Evolutionary conservation across 2,888 invertebrate genomes (phyloP), one percentile per base, ranked within the genome.

Genomic region (Drosophila bunnanda): DNA sequence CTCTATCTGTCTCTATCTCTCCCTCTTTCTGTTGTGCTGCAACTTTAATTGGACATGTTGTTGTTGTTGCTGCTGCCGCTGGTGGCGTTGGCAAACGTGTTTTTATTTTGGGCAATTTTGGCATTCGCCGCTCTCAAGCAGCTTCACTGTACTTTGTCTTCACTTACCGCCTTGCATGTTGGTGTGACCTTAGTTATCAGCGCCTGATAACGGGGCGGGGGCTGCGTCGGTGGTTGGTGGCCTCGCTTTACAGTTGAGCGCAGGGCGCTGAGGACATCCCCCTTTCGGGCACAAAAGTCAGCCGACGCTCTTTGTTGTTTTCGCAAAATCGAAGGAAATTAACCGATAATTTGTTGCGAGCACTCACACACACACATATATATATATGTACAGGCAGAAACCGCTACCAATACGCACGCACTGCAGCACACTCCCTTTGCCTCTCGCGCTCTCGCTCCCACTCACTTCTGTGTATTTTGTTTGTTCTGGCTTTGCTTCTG

Each of bases 11-110:
- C 38, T 30, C 41, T n/a, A n/a, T 38, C 36, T 36, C 39, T 17
- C 17, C 5, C 17, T 10, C 12, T 20, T 46, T 48, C 3, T 48
- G 48, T 17, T 20, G 9, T 54, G 61, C 69, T 74, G 79, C 85
- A 81, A 72, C 66, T 82, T 78, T 83, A 85, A 82, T 88, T 83
- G 68, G 68, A 48, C 46, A 68, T 56, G 55, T 46, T 62, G 46
- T 41, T 55, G 68, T 39, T 66, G 41, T 25, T 77, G 74, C 41
- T 43, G 79, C 54, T 39, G 46, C 64, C 38, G 68, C 64, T 36
- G 48, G 50, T 59, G 78, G 80, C 80, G 88, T 88, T 88, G 83
- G 88, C 83, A 83, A 83, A 88, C 88, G 64, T 88, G 83, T 83
- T 83, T 81, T 66, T 57, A 71, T 79, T 77, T 69, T 69, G 52